Evolutionary conservation across 1,140 invertebrate species (phyloP).

Genomic region (Anastrepha obliqua): DNA sequence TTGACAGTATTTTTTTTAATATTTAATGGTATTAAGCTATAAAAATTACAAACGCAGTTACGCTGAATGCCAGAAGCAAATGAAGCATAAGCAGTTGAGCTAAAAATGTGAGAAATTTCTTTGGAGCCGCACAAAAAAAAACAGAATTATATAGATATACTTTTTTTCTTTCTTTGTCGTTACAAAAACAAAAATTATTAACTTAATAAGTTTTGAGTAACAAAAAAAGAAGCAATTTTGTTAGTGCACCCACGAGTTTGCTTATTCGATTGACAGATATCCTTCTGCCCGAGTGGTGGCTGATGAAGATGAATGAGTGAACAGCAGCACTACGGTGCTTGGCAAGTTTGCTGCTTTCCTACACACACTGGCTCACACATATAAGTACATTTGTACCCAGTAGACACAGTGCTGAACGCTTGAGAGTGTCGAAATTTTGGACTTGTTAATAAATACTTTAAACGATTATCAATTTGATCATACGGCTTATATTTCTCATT

Average conservation of each 20-base stretch:
- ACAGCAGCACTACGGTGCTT: too few relatives aligned
- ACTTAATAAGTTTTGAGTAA: not conserved
- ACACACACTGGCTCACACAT: too few relatives aligned
- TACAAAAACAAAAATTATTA: not conserved
- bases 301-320: constrained; percentile 12
- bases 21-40: constrained; percentile 28
- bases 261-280: not conserved
- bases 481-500: too few relatives aligned
- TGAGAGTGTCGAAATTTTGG: too few relatives aligned
- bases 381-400: too few relatives aligned
- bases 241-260: not conserved
- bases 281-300: not conserved
- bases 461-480: too few relatives aligned
- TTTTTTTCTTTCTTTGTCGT: not conserved
- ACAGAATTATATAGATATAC: not conserved
- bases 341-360: too few relatives aligned
- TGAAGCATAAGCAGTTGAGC: too few relatives aligned
- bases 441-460: too few relatives aligned
- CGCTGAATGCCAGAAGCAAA: not conserved
- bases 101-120: too few relatives aligned
- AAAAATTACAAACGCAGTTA: not conserved
- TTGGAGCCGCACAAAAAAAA: not conserved
- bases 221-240: not conserved
- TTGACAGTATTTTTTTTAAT: constrained; percentile 21
- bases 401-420: too few relatives aligned